These are phyloP conservation scores for Microctonus aethiopoides DNA, from an alignment of 2,888 invertebrate genomes.

Conservation along the genomic window DNA sequence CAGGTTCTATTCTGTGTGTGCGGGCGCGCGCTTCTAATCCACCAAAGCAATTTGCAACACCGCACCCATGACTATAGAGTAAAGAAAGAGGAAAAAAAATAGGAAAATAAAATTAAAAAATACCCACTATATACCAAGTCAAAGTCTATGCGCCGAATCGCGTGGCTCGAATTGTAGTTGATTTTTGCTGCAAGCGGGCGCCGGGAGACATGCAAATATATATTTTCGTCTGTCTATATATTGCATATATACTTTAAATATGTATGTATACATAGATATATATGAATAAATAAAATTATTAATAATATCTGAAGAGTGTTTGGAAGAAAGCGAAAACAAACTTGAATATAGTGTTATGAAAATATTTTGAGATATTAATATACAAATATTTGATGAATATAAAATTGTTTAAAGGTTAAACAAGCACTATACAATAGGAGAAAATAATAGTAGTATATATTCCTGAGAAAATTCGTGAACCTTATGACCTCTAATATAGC, in stretches of 20 bases:
- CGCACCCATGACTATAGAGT: slow-evolving; percentile 14
- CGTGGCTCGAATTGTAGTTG: slow-evolving; percentile 3
- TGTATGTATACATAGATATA: too few relatives aligned
- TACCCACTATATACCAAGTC: background rate
- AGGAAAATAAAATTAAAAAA: background rate
- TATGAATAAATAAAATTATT: background rate
- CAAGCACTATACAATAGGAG: too few relatives aligned
- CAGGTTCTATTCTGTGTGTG: slow-evolving; percentile 42
- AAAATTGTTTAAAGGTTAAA: too few relatives aligned
- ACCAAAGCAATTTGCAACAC: slow-evolving; percentile 30
- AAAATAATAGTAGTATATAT: background rate
- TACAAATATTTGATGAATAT: too few relatives aligned
- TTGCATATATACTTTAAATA: too few relatives aligned
- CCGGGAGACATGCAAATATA: slow-evolving; percentile 26
- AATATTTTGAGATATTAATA: too few relatives aligned
- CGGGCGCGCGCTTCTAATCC: slow-evolving; percentile 40
- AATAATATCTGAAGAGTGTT: too few relatives aligned
- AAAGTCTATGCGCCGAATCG: slow-evolving; percentile 11
- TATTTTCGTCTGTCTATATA: slow-evolving; percentile 20
- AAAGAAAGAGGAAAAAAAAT: slow-evolving; percentile 7
- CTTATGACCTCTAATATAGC: slow-evolving; percentile 1
- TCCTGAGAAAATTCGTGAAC: background rate
- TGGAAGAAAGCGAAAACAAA: too few relatives aligned
- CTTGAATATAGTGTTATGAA: too few relatives aligned
- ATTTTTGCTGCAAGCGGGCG: background rate